Evolutionary conservation across 1,140 invertebrate genomes (phyloP), one percentile per base, ranked within the genome.

Genomic region (Tetraneura akinire): DNA sequence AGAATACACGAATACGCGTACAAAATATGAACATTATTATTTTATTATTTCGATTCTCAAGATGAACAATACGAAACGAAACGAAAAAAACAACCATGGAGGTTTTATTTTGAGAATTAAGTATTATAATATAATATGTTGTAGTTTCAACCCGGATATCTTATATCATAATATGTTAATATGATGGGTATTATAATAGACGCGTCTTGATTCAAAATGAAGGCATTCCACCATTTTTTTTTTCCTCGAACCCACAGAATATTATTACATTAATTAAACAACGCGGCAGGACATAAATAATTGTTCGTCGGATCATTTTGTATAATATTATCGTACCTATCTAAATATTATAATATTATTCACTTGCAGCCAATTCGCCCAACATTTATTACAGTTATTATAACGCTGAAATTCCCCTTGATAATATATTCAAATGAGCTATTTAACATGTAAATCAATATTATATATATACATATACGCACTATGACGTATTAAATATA

Each of bases 41-140:
- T 68, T 6, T 45, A 13, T 1, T 21, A 16, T 68, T 68, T 23
- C 16, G 37, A 68, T 68, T 68, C 64, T 45, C 64, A 45, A 45
- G 37, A 37, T 26, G 37, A 23, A 68, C 64, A 68, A 68, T 21
- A 64, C 62, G 32, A 64, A 64, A 64, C 62, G 32, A 64, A 64
- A n/a, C 18, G 1, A 10, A 21, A 45, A 68, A 13, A 4, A 4
- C 3, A 37, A 16, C 32, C n/a, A 14, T 6, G 32, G 6, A 14
- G 13, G 64, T 21, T 45, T 10, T 18, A 16, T 16, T 29, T 29
- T 37, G 16, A n/a, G 16, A 32, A n/a, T n/a, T n/a, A n/a, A 60
- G 29, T 18, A 26, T 57, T 14, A 26, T 57, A 60, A 29, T 60
- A 29, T 26, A 26, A 60, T 32, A 62, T n/a, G 18, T 37, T 13